Conservation (phyloP, 2,797 vertebrate genomes). For the Okamejei kenojei region DNA sequence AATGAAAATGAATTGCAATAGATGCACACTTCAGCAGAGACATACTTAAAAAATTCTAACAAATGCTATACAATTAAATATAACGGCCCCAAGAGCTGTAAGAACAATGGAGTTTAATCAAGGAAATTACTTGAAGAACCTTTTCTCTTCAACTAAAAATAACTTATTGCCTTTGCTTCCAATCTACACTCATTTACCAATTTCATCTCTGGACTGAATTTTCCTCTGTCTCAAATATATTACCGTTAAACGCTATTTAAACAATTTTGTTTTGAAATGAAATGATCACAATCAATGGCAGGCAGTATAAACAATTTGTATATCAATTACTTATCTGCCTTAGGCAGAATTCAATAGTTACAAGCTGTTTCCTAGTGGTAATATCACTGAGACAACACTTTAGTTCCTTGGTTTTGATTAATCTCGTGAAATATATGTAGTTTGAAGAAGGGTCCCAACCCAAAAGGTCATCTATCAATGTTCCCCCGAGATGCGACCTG, state of each 20-base stretch:
- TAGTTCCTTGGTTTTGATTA: background rate
- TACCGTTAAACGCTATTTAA: background rate
- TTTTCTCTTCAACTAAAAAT: background rate
- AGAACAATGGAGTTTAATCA: background rate
- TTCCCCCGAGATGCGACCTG: no score
- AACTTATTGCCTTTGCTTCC: background rate
- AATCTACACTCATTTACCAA: background rate
- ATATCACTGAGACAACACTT: background rate
- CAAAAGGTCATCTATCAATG: no score
- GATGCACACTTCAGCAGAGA: background rate
- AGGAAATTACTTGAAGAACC: background rate
- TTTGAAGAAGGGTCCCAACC: no score
- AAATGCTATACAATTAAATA: background rate
- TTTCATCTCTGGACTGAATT: background rate
- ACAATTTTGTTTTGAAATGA: background rate
- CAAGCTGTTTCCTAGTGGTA: background rate
- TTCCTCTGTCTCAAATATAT: background rate
- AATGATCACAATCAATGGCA: background rate
- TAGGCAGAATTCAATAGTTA: background rate
- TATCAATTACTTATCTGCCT: background rate
- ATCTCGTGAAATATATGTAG: background rate
- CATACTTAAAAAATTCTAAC: background rate
- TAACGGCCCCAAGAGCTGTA: background rate
- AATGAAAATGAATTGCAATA: background rate
- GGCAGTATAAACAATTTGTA: background rate